These are phyloP conservation scores for Sciurus carolinensis DNA, from an alignment of 2,797 vertebrate genomes.

Conservation along the genomic window DNA sequence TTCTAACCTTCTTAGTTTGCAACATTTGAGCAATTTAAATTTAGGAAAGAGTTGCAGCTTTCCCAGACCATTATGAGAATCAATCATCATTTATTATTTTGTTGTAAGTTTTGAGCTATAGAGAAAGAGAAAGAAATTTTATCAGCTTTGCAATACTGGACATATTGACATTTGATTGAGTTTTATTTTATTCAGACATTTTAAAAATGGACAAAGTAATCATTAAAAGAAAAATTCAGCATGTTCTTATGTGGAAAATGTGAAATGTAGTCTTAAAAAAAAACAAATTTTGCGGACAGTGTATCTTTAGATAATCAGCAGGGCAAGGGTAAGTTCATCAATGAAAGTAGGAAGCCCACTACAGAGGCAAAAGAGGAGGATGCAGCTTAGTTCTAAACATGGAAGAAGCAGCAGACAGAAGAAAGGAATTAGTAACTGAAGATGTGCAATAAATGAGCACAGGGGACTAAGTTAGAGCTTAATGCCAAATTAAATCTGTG, in stretches of 20 bases:
- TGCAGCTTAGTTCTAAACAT: slow-evolving; percentile 50
- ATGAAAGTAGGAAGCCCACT: slow-evolving; percentile 74
- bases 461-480: slow-evolving; percentile 42
- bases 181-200: slow-evolving; percentile 53
- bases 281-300: slow-evolving; percentile 9
- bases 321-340: slow-evolving; percentile 58
- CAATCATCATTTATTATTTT: slow-evolving; percentile 18
- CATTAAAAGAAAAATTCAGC: slow-evolving; percentile 34
- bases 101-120: neutral
- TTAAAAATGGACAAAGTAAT: slow-evolving; percentile 40
- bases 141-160: neutral
- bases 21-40: slow-evolving; percentile 38
- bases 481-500: slow-evolving; percentile 80
- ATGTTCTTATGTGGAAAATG: too few species aligned
- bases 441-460: slow-evolving; percentile 72
- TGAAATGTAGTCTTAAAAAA: neutral
- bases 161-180: neutral
- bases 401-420: slow-evolving; percentile 68
- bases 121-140: neutral
- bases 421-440: slow-evolving; percentile 77
- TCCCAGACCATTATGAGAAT: neutral
- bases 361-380: slow-evolving; percentile 64
- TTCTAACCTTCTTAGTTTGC: neutral
- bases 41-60: slow-evolving; percentile 20
- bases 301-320: slow-evolving; percentile 65